Evolutionary conservation across 92 coral and sea anemone genomes (phyloP).

Genomic region (Palythoa grandiflora): DNA sequence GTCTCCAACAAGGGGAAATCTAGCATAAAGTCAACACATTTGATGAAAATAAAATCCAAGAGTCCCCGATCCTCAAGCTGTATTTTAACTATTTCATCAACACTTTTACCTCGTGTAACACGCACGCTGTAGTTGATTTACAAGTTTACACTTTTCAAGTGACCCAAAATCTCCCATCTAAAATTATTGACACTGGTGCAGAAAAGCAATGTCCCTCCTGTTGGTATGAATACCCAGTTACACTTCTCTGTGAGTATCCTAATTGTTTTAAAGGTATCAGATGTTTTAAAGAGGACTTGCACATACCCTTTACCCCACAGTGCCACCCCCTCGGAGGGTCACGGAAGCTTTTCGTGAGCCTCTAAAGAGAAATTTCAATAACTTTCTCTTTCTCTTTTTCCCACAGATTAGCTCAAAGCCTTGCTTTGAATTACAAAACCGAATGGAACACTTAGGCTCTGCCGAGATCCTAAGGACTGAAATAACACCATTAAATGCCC

Average conservation of each 20-base stretch:
- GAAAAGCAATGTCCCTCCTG: constrained; percentile 77
- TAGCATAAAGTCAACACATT: constrained; percentile 37
- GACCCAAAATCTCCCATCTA: constrained; percentile 67
- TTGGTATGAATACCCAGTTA: constrained; percentile 58
- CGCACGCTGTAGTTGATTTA: constrained; percentile 57
- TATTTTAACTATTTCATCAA: constrained; percentile 42
- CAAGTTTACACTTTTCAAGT: constrained; percentile 66
- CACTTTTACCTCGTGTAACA: constrained; percentile 19
- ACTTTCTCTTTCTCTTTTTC: constrained; percentile 49
- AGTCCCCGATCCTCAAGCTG: constrained; percentile 19
- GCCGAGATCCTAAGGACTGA: constrained; percentile 75
- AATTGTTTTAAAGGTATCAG: constrained; percentile 50
- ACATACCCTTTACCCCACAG: constrained; percentile 68
- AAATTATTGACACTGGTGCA: constrained; percentile 82
- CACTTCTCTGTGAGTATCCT: constrained; percentile 22
- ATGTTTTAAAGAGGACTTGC: constrained; percentile 69
- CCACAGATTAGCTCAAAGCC: constrained; percentile 80
- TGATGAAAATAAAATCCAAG: constrained; percentile 6
- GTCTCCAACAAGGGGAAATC: constrained; percentile 27
- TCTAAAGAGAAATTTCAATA: constrained; percentile 67
- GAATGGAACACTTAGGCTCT: constrained; percentile 68
- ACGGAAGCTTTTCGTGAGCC: constrained; percentile 77
- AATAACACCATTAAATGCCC: constrained; percentile 71
- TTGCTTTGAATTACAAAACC: constrained; percentile 67
- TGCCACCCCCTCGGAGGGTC: constrained; percentile 71